Percentiles rank a stretch among this genome's conserved stretches.
Conservation (phyloP, 2,113 vertebrate species). For the Onychorhynchus coronatus region DNA sequence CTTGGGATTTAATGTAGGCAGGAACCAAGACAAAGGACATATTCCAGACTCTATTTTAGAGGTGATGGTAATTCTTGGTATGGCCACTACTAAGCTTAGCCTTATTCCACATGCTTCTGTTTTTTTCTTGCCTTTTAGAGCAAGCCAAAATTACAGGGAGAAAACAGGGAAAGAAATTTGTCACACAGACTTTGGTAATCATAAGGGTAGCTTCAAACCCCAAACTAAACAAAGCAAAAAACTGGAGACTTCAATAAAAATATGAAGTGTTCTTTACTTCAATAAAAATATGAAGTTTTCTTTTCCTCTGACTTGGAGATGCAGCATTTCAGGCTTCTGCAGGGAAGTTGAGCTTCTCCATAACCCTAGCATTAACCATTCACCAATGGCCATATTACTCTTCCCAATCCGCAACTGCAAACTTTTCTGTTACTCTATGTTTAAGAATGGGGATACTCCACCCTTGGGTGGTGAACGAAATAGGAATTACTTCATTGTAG, state of each 20-base stretch:
- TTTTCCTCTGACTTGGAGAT: neutral
- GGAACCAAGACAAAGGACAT: neutral
- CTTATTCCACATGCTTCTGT: neutral
- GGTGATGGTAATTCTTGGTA: neutral
- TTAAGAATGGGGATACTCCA: neutral
- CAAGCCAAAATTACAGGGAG: neutral
- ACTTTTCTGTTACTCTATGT: neutral
- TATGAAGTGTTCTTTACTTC: neutral
- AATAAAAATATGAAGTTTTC: no score
- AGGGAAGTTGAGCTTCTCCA: neutral
- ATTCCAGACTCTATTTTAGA: neutral
- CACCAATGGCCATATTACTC: neutral
- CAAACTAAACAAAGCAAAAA: neutral
- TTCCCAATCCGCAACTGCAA: neutral
- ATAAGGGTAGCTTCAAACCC: neutral
- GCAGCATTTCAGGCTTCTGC: neutral
- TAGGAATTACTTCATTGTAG: neutral
- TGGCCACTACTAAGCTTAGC: rapidly evolving
- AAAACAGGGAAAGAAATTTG: neutral
- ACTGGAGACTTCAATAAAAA: neutral
- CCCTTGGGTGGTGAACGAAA: neutral
- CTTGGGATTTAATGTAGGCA: neutral
- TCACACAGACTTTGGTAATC: neutral
- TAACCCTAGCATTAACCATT: neutral
- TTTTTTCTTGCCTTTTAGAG: neutral